Percentiles rank a stretch among this genome's conserved stretches.
These are phyloP conservation scores for Myanophis thanlyinensis DNA, from an alignment of 2,113 vertebrate species.

Conservation along the genomic window DNA sequence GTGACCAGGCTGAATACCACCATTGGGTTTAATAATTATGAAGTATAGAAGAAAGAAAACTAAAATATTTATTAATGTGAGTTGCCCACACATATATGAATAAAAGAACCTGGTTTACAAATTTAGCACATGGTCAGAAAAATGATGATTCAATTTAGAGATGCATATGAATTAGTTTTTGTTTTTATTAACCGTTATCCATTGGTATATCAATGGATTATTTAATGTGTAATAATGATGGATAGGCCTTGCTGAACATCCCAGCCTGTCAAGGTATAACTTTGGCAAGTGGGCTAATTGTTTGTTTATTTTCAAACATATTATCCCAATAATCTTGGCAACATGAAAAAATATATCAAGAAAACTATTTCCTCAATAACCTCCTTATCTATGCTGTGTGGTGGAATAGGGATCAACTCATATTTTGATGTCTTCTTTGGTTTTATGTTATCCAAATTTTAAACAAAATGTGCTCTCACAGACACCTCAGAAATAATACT, in stretches of 20 bases:
- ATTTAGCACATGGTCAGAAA: not conserved
- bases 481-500: not conserved
- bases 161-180: not conserved
- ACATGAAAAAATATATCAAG: not conserved
- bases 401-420: not conserved
- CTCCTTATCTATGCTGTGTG: not conserved
- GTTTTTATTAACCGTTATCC: not conserved
- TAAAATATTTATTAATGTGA: not conserved
- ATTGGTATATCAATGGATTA: slow-evolving; percentile 11
- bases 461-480: not conserved
- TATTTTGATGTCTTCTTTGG: not conserved
- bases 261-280: not conserved
- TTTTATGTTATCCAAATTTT: not conserved
- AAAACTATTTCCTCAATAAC: not conserved
- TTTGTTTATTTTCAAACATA: not conserved
- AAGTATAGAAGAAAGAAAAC: not conserved
- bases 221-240: not conserved
- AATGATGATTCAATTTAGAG: not conserved
- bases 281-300: not conserved
- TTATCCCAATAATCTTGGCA: not conserved
- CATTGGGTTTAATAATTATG: not conserved
- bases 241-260: not conserved
- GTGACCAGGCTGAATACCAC: too few relatives aligned
- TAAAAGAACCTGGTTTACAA: not conserved
- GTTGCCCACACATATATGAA: not conserved